Evolutionary conservation across 2,797 vertebrate species (phyloP).

Genomic region (Poecilia velifera): DNA sequence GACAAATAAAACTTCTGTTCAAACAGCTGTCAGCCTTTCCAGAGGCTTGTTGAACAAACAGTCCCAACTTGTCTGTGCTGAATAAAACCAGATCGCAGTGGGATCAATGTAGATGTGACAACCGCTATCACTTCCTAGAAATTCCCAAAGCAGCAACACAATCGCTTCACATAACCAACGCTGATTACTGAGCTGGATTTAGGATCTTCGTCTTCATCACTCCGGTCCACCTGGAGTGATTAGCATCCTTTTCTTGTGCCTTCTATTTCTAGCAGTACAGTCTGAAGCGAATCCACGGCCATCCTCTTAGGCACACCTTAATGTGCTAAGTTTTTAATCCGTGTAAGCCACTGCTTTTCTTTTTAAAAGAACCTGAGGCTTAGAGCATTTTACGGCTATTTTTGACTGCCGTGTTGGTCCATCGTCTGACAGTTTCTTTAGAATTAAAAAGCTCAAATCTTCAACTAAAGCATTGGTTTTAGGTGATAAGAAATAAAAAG

Average conservation of each 20-base stretch:
- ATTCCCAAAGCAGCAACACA: conserved; percentile 12
- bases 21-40: not conserved
- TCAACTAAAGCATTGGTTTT: not conserved
- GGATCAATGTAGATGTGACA: not conserved
- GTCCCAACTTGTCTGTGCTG: not conserved
- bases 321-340: conserved; percentile 66
- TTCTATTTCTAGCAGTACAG: conserved; percentile 57
- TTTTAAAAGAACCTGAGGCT: conserved; percentile 46
- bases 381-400: conserved; percentile 23
- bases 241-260: conserved; percentile 14
- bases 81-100: conserved; percentile 6
- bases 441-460: conserved; percentile 14
- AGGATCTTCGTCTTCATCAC: conserved; percentile 31
- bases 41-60: not conserved
- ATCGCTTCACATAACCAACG: conserved; percentile 11
- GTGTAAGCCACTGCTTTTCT: conserved; percentile 43
- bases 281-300: conserved; percentile 36
- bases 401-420: conserved; percentile 10
- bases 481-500: conserved; percentile 5
- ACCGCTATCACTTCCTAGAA: not conserved
- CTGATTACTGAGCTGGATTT: conserved; percentile 38
- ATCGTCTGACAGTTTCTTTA: conserved; percentile 11
- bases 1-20: not conserved
- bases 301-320: conserved; percentile 57
- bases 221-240: not conserved